Evolutionary conservation across 2,113 vertebrate genomes (phyloP).

Genomic region (Conger conger): DNA sequence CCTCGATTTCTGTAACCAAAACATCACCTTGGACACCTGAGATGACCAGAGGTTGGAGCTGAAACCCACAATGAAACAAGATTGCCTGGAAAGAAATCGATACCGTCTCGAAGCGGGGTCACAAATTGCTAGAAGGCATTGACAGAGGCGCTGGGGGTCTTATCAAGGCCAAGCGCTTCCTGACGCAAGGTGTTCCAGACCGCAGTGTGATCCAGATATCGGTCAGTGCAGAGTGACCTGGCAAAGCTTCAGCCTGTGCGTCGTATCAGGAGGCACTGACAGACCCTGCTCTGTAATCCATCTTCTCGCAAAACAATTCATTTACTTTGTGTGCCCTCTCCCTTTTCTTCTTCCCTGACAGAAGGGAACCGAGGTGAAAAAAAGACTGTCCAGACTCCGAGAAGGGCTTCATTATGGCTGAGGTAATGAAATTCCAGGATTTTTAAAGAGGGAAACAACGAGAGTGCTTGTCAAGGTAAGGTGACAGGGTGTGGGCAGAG

Average conservation of each 20-base stretch:
- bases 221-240: not conserved
- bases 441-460: constrained; percentile 92
- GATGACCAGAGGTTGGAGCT: constrained; percentile 71
- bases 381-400: constrained; percentile 91
- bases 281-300: constrained; percentile 66
- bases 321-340: constrained; percentile 62
- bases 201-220: constrained; percentile 33
- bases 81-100: constrained; percentile 84
- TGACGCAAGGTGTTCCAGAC: constrained; percentile 53
- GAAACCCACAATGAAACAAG: constrained; percentile 72
- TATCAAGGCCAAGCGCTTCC: constrained; percentile 68
- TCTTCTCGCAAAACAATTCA: constrained; percentile 84
- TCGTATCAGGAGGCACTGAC: constrained; percentile 64
- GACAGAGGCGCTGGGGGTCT: constrained; percentile 72
- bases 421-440: constrained; percentile 95
- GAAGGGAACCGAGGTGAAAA: constrained; percentile 90
- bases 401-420: constrained; percentile 96
- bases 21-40: constrained; percentile 68
- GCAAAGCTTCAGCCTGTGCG: not conserved
- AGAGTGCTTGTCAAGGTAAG: constrained; percentile 89
- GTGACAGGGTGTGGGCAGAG: constrained; percentile 63
- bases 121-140: constrained; percentile 63
- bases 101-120: constrained; percentile 73
- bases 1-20: constrained; percentile 68
- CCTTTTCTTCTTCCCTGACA: constrained; percentile 63